Conservation (phyloP, 2,888 invertebrate species). For the Leptinotarsa haldemani region DNA sequence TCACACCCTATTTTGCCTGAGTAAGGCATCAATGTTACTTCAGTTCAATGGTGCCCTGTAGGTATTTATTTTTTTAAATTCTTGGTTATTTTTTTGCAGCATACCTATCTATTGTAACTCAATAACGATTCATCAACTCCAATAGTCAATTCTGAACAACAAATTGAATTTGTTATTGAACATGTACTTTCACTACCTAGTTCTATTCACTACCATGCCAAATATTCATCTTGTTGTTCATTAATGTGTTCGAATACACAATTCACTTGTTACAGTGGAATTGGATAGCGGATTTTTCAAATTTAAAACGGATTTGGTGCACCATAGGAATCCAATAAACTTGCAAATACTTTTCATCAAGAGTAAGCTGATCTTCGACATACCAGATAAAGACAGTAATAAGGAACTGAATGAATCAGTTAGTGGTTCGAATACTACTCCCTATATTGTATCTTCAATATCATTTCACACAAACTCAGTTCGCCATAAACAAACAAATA, state of each 20-base stretch:
- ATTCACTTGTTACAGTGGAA: background rate
- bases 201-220: too few relatives aligned
- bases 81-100: too few relatives aligned
- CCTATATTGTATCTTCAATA: background rate
- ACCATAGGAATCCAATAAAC: constrained; percentile 4
- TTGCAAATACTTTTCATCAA: constrained; percentile 16
- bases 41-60: too few relatives aligned
- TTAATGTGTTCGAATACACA: background rate
- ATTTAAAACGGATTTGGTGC: background rate
- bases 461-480: background rate
- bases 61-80: too few relatives aligned
- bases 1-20: too few relatives aligned
- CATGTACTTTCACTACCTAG: too few relatives aligned
- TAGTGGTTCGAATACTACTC: background rate
- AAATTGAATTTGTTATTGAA: too few relatives aligned
- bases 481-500: background rate
- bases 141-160: too few relatives aligned
- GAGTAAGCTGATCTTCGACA: background rate
- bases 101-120: too few relatives aligned
- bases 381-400: background rate
- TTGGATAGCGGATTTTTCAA: background rate
- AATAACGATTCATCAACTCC: too few relatives aligned
- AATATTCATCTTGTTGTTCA: background rate
- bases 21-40: too few relatives aligned
- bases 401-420: background rate